Evolutionary conservation across 2,113 vertebrate genomes (phyloP).

Genomic region (Candoia aspera): DNA sequence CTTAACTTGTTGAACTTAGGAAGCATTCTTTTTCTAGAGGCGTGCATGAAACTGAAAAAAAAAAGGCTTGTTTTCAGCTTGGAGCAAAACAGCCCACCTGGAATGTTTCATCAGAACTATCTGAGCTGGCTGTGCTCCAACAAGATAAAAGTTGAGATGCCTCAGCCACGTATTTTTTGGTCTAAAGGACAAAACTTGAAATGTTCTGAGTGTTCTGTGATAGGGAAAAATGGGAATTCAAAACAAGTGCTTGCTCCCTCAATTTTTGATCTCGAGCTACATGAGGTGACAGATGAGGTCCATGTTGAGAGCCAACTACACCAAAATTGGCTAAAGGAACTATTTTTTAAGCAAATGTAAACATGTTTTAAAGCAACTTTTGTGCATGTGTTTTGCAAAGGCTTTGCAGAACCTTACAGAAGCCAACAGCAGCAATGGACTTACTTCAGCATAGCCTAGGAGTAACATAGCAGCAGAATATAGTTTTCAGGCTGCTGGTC

Average conservation of each 20-base stretch:
- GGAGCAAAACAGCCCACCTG: neutral
- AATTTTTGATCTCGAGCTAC: neutral
- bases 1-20: no score
- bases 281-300: neutral
- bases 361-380: neutral
- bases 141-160: neutral
- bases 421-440: neutral
- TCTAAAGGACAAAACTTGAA: neutral
- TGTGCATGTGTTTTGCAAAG: neutral
- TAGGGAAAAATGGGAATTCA: neutral
- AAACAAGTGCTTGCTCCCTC: neutral
- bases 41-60: neutral
- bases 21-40: no score
- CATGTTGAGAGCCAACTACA: neutral
- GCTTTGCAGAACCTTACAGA: neutral
- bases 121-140: neutral
- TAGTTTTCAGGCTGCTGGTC: no score
- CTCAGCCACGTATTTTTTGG: neutral
- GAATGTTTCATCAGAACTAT: neutral
- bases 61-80: neutral
- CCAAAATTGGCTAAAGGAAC: neutral
- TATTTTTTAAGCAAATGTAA: neutral
- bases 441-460: no score
- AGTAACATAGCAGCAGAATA: no score
- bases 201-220: neutral